These are phyloP conservation scores for Osmerus mordax DNA, from an alignment of 2,113 vertebrate species.

Conservation along the genomic window DNA sequence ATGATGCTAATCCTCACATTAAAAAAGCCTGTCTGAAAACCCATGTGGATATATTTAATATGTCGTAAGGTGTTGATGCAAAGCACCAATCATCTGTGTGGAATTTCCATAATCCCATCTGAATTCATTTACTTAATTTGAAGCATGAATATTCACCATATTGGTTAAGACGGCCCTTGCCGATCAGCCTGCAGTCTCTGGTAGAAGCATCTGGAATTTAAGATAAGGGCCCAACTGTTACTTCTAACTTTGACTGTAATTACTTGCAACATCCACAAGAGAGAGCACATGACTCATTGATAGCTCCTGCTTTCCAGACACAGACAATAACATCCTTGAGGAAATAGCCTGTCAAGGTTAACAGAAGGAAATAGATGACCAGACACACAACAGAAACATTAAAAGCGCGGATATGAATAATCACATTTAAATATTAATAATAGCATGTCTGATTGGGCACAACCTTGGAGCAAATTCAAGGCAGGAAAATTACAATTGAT, in stretches of 20 bases:
- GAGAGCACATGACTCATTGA: conserved; percentile 12
- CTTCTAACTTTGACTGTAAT: conserved; percentile 17
- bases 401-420: neutral
- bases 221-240: neutral
- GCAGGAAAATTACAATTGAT: conserved; percentile 9
- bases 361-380: conserved; percentile 1
- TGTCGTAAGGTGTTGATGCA: neutral
- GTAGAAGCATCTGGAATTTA: too few relatives aligned
- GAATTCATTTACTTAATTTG: too few relatives aligned
- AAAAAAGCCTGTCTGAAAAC: neutral
- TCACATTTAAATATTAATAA: neutral
- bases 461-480: neutral
- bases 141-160: too few relatives aligned
- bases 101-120: too few relatives aligned
- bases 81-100: too few relatives aligned
- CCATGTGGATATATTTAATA: neutral
- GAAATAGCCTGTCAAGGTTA: neutral
- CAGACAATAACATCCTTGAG: neutral
- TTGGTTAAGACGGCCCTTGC: too few relatives aligned
- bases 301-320: neutral
- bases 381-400: neutral
- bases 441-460: neutral
- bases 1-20: conserved; percentile 23
- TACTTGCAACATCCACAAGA: conserved; percentile 32
- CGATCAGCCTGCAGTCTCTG: too few relatives aligned